Conservation (phyloP, 2,113 vertebrate genomes). For the Pituophis catenifer region DNA sequence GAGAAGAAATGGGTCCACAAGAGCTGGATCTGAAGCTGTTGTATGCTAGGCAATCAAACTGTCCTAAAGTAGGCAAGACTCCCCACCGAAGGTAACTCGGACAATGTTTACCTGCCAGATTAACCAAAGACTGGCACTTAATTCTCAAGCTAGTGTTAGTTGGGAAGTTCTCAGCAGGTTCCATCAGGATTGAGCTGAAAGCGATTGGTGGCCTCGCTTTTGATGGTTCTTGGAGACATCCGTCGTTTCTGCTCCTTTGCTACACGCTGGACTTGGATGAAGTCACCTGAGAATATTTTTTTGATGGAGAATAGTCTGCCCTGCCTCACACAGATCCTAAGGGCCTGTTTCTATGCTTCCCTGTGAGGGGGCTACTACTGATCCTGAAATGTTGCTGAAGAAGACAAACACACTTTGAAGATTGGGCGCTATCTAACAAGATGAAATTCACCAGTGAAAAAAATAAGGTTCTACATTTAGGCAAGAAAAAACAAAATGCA, state of each 20-base stretch:
- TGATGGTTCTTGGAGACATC: not conserved
- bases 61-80: not conserved
- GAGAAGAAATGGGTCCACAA: accelerated
- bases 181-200: conserved; percentile 8
- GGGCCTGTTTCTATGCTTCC: not conserved
- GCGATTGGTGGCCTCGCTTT: conserved; percentile 9
- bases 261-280: not conserved
- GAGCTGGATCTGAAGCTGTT: accelerated
- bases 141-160: conserved; percentile 53
- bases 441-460: no score
- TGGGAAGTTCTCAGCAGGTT: conserved; percentile 25
- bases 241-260: not conserved
- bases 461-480: no score
- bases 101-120: conserved; percentile 47
- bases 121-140: conserved; percentile 35
- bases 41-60: not conserved
- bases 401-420: not conserved
- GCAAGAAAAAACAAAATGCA: no score
- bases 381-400: not conserved
- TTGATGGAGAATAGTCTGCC: not conserved
- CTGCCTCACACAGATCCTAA: not conserved
- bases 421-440: no score
- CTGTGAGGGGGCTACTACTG: not conserved
- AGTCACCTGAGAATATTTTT: not conserved
- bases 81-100: conserved; percentile 31